A percentile compares a stretch with the other conserved stretches of the same genome.
Conservation (phyloP, 2,113 vertebrate genomes). For the Sciurus niger region DNA sequence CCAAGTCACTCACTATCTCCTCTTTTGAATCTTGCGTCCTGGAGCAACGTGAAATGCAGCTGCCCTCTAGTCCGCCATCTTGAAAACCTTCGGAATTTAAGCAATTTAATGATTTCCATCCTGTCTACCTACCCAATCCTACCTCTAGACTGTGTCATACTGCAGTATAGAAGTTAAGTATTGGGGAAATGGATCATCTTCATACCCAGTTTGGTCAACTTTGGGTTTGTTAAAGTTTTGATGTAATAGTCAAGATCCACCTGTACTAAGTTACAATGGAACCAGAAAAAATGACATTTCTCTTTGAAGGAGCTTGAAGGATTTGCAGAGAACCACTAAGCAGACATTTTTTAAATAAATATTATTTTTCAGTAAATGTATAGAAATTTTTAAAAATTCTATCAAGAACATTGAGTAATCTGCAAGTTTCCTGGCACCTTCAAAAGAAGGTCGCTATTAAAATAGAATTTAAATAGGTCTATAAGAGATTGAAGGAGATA, state of each 20-base stretch:
- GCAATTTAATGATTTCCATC: not conserved
- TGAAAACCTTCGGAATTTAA: not conserved
- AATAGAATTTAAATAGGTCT: not conserved
- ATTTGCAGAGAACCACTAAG: not conserved
- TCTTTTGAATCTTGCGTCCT: too few species aligned
- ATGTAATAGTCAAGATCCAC: not conserved
- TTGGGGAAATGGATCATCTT: not conserved
- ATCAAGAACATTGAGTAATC: not conserved
- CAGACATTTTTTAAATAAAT: constrained; percentile 20
- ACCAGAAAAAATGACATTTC: not conserved
- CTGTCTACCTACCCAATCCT: not conserved
- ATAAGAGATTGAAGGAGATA: not conserved
- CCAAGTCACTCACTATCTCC: too few species aligned
- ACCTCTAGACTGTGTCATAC: not conserved
- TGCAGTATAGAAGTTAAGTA: not conserved
- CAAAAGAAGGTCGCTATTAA: not conserved
- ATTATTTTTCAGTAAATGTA: not conserved
- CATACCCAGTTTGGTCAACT: not conserved
- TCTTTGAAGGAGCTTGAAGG: not conserved
- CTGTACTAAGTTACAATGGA: not conserved
- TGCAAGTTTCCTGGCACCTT: not conserved
- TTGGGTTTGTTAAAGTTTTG: not conserved
- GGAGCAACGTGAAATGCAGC: too few species aligned
- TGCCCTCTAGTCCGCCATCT: too few species aligned
- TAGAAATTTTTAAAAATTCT: not conserved